Evolutionary conservation across 2,888 invertebrate genomes (phyloP).

Genomic region (Zygaena filipendulae): DNA sequence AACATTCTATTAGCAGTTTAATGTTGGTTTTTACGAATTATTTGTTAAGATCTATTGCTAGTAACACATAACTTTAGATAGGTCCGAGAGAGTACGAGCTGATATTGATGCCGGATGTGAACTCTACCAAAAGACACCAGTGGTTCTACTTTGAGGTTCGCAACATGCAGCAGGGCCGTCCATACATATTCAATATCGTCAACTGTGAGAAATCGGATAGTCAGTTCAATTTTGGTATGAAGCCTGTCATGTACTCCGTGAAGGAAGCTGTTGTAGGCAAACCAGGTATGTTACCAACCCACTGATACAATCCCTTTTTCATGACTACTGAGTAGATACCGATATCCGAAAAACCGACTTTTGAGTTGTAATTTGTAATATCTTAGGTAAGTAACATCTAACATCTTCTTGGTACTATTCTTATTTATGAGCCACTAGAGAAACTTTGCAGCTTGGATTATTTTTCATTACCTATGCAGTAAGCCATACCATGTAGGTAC

Average conservation of each 20-base stretch:
- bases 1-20: slow-evolving; percentile 11
- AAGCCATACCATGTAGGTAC: no score
- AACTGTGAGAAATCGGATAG: slow-evolving; percentile 90
- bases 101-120: slow-evolving; percentile 84
- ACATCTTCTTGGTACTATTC: no score
- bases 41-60: neutral
- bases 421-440: no score
- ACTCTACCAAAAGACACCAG: slow-evolving; percentile 81
- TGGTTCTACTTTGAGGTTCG: slow-evolving; percentile 94
- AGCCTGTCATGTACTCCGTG: slow-evolving; percentile 88
- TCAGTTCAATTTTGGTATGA: slow-evolving; percentile 91
- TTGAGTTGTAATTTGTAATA: no score
- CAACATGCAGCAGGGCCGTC: slow-evolving; percentile 75
- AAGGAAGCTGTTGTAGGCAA: slow-evolving; percentile 71
- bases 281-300: slow-evolving; percentile 44
- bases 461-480: no score
- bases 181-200: slow-evolving; percentile 86
- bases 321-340: no score
- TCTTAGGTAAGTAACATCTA: no score
- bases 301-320: no score
- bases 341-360: no score
- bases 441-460: no score
- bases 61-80: slow-evolving; percentile 61
- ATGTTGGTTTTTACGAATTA: neutral
- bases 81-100: slow-evolving; percentile 83